A percentile compares a stretch with the other conserved stretches of the same genome.
phyloP scores from a whole-genome alignment of 2,888 invertebrate genomes.

The Acrobasis consociella region DNA sequence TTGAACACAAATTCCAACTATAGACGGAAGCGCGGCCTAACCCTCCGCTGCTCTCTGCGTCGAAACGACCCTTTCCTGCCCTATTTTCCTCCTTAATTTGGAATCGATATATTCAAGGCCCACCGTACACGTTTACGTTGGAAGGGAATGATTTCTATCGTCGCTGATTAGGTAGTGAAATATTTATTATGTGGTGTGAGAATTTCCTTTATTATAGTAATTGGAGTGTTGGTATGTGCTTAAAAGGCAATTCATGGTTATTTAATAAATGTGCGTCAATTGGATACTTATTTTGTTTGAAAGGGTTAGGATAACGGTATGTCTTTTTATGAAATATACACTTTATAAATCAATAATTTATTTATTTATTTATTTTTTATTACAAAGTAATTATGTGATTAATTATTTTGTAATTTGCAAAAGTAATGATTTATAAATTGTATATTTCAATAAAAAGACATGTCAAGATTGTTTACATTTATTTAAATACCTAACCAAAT shows the following conservation, averaged over 20 bases:
- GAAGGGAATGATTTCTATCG: slow-evolving; percentile 23
- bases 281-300: too few species aligned
- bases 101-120: slow-evolving; percentile 67
- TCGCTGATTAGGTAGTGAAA: slow-evolving; percentile 3
- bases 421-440: too few species aligned
- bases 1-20: neutral
- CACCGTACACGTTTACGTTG: slow-evolving; percentile 42
- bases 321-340: too few species aligned
- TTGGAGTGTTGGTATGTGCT: neutral
- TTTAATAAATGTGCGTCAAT: too few species aligned
- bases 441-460: too few species aligned
- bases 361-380: too few species aligned
- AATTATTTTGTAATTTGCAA: too few species aligned
- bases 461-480: too few species aligned
- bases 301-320: too few species aligned
- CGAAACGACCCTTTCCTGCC: slow-evolving; percentile 53
- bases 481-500: too few species aligned
- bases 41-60: slow-evolving; percentile 30
- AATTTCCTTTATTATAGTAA: neutral
- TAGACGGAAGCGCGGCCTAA: neutral
- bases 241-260: neutral
- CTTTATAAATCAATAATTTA: too few species aligned
- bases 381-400: too few species aligned
- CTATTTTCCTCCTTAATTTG: slow-evolving; percentile 65
- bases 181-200: neutral